phyloP scores from a whole-genome alignment of 1,140 invertebrate species.

The Ceratosolen solmsi region DNA sequence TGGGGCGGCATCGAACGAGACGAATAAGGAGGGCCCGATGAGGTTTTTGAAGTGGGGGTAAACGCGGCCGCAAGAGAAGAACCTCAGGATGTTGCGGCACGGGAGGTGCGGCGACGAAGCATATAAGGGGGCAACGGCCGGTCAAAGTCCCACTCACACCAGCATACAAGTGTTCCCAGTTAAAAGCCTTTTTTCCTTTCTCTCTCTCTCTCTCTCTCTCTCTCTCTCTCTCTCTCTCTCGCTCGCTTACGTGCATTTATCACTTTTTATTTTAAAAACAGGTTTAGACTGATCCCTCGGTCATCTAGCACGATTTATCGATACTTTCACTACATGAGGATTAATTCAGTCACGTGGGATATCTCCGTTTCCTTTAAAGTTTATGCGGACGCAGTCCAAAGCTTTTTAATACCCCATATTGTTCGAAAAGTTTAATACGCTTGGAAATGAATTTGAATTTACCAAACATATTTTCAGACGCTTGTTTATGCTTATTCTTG shows the following conservation, averaged over 20 bases:
- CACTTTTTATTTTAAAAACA: neutral
- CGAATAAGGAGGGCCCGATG: neutral
- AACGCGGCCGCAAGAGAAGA: slow-evolving; percentile 17
- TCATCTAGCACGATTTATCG: neutral
- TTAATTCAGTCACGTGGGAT: neutral
- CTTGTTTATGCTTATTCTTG: neutral
- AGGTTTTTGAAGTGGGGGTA: neutral
- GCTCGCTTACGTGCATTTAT: slow-evolving; percentile 7
- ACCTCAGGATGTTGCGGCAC: neutral
- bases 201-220: slow-evolving; percentile 38
- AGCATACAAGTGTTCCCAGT: neutral
- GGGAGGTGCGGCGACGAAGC: neutral
- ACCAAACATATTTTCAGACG: no score
- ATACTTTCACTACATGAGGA: neutral
- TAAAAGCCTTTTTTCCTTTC: slow-evolving; percentile 52
- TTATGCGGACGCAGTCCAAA: neutral
- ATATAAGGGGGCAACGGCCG: slow-evolving; percentile 67
- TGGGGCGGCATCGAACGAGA: no score
- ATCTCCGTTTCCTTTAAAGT: neutral
- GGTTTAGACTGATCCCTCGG: neutral
- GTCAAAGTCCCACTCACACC: slow-evolving; percentile 66
- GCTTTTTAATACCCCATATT: no score
- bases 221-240: slow-evolving; percentile 14
- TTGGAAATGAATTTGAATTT: no score
- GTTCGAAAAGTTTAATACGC: no score